phyloP scores from a whole-genome alignment of 2,113 vertebrate species.

The Aegypius monachus region DNA sequence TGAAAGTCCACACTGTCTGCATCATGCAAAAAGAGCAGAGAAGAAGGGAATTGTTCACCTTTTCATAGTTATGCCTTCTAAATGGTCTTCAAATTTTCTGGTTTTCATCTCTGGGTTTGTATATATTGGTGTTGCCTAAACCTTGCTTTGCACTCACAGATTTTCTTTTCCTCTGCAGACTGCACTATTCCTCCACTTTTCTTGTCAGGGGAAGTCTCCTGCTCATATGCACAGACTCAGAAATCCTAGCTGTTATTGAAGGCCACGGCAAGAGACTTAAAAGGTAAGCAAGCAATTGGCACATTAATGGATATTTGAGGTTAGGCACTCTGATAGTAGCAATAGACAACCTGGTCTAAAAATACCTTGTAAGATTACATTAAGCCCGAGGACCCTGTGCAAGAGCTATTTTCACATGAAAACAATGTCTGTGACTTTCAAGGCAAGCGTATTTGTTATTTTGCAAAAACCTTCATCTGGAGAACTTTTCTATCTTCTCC shows the following conservation, averaged over 20 bases:
- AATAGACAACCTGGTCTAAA: slow-evolving; percentile 38
- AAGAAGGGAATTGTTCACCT: background rate
- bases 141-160: background rate
- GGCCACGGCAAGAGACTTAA: background rate
- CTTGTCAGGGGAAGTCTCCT: background rate
- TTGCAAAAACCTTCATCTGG: background rate
- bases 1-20: background rate
- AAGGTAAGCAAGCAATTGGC: slow-evolving; percentile 32
- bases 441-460: background rate
- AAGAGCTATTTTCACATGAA: background rate
- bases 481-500: background rate
- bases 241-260: background rate
- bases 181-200: background rate
- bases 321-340: slow-evolving; percentile 26
- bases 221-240: background rate
- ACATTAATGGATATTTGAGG: background rate
- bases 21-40: background rate
- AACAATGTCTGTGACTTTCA: slow-evolving; percentile 20
- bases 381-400: background rate
- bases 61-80: background rate
- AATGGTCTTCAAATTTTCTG: background rate
- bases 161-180: background rate
- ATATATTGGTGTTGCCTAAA: background rate
- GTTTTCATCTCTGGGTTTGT: background rate
- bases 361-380: background rate